Percentiles rank a stretch among this genome's conserved stretches.
These are phyloP conservation scores for Myotis planiceps DNA, from an alignment of 2,797 vertebrate genomes.

Conservation along the genomic window DNA sequence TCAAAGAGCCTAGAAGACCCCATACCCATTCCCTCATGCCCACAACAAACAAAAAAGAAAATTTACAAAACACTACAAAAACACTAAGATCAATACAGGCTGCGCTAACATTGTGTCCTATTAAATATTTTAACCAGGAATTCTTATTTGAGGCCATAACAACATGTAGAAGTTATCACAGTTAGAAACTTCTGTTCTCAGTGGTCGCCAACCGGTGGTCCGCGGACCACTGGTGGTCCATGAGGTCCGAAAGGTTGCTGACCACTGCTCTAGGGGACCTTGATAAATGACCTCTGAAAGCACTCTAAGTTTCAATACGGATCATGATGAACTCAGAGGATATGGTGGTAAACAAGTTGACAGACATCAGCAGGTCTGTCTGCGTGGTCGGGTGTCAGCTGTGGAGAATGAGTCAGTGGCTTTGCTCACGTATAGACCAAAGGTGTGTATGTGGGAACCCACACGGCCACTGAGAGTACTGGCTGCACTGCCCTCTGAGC, in stretches of 20 bases:
- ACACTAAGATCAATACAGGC: neutral
- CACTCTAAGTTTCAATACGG: neutral
- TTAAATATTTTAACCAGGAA: neutral
- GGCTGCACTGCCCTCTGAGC: neutral
- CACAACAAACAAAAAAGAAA: neutral
- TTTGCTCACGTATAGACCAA: neutral
- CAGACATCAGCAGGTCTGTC: neutral
- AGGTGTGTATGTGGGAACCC: neutral
- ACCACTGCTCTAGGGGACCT: neutral
- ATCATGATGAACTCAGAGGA: accelerated
- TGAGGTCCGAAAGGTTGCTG: no score
- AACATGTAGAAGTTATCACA: neutral
- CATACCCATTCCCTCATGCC: neutral
- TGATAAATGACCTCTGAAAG: neutral
- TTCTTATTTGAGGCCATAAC: neutral
- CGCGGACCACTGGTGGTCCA: no score
- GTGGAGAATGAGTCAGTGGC: neutral
- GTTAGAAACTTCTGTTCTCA: neutral
- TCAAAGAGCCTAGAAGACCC: neutral
- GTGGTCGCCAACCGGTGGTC: no score
- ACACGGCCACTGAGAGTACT: neutral
- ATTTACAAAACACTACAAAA: neutral
- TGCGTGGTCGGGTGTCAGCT: neutral
- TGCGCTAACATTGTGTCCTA: neutral
- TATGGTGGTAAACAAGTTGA: neutral